Conservation (phyloP, 1,140 invertebrate genomes). For the Nephila pilipes region DNA sequence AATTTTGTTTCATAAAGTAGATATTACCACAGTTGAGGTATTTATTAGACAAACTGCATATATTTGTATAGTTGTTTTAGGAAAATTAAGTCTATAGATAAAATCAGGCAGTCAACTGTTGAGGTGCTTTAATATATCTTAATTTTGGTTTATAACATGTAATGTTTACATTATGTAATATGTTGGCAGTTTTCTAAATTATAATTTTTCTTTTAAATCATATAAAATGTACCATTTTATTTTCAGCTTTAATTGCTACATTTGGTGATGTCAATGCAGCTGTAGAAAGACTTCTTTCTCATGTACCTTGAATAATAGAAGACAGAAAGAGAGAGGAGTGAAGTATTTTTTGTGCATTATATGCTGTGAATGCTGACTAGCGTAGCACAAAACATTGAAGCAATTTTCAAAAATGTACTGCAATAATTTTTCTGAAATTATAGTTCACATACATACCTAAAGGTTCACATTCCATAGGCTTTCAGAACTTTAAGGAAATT, state of each 20-base stretch:
- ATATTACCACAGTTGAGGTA: too few relatives aligned
- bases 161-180: too few relatives aligned
- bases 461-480: not conserved
- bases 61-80: too few relatives aligned
- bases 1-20: too few relatives aligned
- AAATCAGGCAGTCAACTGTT: too few relatives aligned
- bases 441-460: not conserved
- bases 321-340: not conserved
- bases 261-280: conserved; percentile 99
- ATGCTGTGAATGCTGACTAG: conserved; percentile 6
- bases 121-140: too few relatives aligned
- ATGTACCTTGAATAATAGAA: conserved; percentile 11
- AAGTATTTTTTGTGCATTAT: not conserved
- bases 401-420: not conserved
- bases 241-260: conserved; percentile 94
- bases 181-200: too few relatives aligned
- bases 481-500: not conserved
- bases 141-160: too few relatives aligned
- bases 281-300: conserved; percentile 92
- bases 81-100: too few relatives aligned
- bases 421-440: not conserved
- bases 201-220: too few relatives aligned
- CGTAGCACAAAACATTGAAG: not conserved
- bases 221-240: not conserved
- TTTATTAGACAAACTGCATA: too few relatives aligned